Percentiles rank a stretch among this genome's conserved stretches.
Evolutionary conservation across 2,888 invertebrate genomes (phyloP).

Genomic region (Pheosia tremula): DNA sequence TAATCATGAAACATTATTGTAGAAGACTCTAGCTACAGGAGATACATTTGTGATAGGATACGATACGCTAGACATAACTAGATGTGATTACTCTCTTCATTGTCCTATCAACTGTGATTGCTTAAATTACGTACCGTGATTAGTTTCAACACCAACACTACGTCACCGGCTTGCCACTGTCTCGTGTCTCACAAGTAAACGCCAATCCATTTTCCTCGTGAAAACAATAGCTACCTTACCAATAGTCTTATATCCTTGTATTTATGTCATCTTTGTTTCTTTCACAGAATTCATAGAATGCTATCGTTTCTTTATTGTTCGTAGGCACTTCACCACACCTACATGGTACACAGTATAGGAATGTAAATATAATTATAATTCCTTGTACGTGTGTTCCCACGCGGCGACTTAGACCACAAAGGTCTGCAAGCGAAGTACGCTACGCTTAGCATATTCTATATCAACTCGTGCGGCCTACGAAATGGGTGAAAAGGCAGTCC

Average conservation of each 20-base stretch:
- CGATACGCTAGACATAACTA: neutral
- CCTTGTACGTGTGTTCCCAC: constrained; percentile 66
- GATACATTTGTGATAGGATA: neutral
- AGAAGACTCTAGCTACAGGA: neutral
- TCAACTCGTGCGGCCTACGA: neutral
- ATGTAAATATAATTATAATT: constrained; percentile 65
- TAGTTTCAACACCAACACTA: constrained; percentile 29
- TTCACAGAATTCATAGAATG: constrained; percentile 37
- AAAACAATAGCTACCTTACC: constrained; percentile 21
- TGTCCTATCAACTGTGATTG: constrained; percentile 4
- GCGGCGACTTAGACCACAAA: constrained; percentile 51
- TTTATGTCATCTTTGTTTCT: constrained; percentile 41
- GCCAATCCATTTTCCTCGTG: constrained; percentile 41
- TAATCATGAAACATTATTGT: neutral
- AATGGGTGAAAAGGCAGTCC: neutral
- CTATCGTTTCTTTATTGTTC: constrained; percentile 47
- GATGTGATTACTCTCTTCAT: neutral
- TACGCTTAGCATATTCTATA: neutral
- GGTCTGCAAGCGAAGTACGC: constrained; percentile 22
- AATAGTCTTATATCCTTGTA: constrained; percentile 33
- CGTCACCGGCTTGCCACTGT: constrained; percentile 17
- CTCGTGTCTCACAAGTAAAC: constrained; percentile 25
- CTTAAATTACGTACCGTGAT: constrained; percentile 20
- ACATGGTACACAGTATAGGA: constrained; percentile 48
- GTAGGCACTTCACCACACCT: constrained; percentile 41